phyloP scores from a whole-genome alignment of 2,113 vertebrate genomes.

The Oceanodroma tethys region DNA sequence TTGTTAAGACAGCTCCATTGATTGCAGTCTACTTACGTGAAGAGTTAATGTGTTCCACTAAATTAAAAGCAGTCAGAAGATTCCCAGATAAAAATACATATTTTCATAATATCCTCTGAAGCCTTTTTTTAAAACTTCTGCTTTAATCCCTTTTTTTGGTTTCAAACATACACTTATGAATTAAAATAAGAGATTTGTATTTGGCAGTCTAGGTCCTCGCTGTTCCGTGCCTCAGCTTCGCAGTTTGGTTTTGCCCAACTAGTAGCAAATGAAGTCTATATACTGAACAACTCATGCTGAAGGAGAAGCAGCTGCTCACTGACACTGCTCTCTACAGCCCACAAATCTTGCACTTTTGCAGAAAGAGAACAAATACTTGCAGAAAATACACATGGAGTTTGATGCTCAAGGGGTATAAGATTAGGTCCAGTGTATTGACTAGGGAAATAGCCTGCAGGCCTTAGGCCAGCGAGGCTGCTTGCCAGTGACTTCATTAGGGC shows the following conservation, averaged over 20 bases:
- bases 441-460: slow-evolving; percentile 36
- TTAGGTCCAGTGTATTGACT: slow-evolving; percentile 57
- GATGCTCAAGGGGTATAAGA: slow-evolving; percentile 49
- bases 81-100: neutral
- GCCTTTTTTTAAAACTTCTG: neutral
- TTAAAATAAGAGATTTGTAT: neutral
- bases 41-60: neutral
- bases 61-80: neutral
- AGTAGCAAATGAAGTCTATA: neutral
- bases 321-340: neutral
- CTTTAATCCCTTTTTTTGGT: neutral
- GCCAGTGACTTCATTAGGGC: slow-evolving; percentile 61
- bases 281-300: neutral
- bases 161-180: neutral
- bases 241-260: neutral
- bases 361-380: slow-evolving; percentile 34
- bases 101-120: neutral
- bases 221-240: neutral
- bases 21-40: neutral
- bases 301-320: slow-evolving; percentile 55
- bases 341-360: slow-evolving; percentile 47
- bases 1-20: neutral
- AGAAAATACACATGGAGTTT: slow-evolving; percentile 44
- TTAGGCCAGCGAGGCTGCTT: slow-evolving; percentile 28
- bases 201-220: neutral